Evolutionary conservation across 2,113 vertebrate species (phyloP).

Genomic region (Cryptotis parvus): DNA sequence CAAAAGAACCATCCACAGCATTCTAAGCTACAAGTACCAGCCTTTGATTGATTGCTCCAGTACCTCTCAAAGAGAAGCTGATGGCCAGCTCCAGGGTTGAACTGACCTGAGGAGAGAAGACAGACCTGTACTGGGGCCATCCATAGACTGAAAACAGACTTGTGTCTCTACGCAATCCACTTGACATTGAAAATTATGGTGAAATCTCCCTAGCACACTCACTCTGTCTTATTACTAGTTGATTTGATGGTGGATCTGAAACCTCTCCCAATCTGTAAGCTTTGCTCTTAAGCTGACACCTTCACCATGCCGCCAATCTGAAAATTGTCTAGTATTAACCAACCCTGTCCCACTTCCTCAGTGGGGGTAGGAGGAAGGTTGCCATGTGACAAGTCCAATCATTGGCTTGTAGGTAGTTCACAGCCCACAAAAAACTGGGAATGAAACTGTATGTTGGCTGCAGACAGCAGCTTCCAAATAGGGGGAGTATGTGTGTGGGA

Average conservation of each 20-base stretch:
- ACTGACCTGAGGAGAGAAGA: neutral
- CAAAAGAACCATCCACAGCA: neutral
- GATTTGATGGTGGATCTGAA: neutral
- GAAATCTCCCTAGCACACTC: neutral
- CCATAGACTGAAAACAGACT: neutral
- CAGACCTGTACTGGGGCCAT: neutral
- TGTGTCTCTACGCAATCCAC: neutral
- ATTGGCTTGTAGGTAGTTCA: slow-evolving; percentile 10
- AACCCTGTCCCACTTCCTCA: neutral
- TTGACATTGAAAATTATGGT: neutral
- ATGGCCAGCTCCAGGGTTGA: neutral
- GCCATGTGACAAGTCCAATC: neutral
- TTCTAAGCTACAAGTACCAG: neutral
- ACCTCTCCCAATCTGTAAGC: neutral
- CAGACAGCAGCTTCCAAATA: neutral
- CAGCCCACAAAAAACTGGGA: neutral
- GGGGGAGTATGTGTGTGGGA: neutral
- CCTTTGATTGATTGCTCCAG: neutral
- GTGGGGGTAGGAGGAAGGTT: neutral
- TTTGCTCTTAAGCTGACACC: neutral
- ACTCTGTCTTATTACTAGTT: neutral
- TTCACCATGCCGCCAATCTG: neutral
- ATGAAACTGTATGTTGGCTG: neutral
- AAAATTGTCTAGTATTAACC: neutral
- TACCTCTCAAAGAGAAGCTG: neutral